Conservation (phyloP, 2,797 vertebrate genomes). For the Euthynnus affinis region DNA sequence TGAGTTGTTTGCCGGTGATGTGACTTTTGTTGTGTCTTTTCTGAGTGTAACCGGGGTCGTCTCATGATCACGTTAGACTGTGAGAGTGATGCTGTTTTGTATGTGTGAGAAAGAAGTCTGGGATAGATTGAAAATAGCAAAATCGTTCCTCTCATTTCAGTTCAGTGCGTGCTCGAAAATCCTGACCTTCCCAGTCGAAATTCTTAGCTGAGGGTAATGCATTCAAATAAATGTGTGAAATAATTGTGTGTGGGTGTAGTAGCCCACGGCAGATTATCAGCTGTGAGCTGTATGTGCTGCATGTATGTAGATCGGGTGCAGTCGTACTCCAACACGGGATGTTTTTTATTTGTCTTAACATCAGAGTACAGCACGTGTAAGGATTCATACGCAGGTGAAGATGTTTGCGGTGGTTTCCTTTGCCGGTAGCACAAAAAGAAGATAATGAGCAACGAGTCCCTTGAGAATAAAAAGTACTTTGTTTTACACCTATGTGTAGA, state of each 20-base stretch:
- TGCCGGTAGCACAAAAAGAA: background rate
- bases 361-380: background rate
- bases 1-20: background rate
- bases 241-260: slow-evolving; percentile 31
- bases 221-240: slow-evolving; percentile 35
- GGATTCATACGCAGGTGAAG: background rate
- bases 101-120: slow-evolving; percentile 24
- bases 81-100: slow-evolving; percentile 9
- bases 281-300: slow-evolving; percentile 1
- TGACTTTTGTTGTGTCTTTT: background rate
- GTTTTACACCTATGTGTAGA: slow-evolving; percentile 5
- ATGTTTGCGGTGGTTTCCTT: slow-evolving; percentile 33
- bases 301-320: slow-evolving; percentile 5
- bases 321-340: background rate
- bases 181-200: slow-evolving; percentile 44
- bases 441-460: slow-evolving; percentile 50
- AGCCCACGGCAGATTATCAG: slow-evolving; percentile 8
- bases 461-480: slow-evolving; percentile 20
- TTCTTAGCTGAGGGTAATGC: slow-evolving; percentile 27
- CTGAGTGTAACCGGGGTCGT: background rate
- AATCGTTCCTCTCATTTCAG: slow-evolving; percentile 16
- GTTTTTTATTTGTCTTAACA: background rate
- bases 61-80: background rate
- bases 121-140: background rate
- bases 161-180: slow-evolving; percentile 18